Base-by-base conservation (phyloP, 2,797 vertebrate species). In the Borostomias antarcticus region DNA sequence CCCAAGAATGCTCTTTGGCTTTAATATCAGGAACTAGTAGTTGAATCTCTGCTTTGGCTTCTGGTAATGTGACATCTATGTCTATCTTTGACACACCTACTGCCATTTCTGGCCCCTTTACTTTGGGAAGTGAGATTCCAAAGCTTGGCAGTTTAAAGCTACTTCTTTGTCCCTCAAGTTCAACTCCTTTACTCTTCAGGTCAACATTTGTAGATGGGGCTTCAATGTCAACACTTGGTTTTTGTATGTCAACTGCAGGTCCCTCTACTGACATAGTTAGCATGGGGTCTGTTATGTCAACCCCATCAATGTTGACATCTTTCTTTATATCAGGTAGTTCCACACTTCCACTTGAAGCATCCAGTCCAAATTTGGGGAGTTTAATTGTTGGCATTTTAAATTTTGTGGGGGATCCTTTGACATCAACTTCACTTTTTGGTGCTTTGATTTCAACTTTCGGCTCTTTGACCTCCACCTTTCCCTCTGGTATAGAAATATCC, bases 321-420 rank as follows among this genome's bases (percentile, higher is more conserved):
- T 53, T 66, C 4, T 80, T 58, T 0, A 65, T 1, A 28, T 69
- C 62, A 57, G 65, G 52, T 51, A 57, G 5, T 50, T 72, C 43
- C 2, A 26, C 57, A 11, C 5, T 51, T 0, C 0, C 37, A 17
- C 35, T 63, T 72, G 69, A 0, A 37, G 68, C 7, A 13, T 33
- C 62, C 26, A 29, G n/a, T 57, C 72, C 78, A 76, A 85, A 80
- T 73, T 74, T 84, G n/a, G 80, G 91, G 0, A 91, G 32, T 66
- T 77, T 85, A n/a, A 85, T 72, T 66, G 71, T 70, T 33, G 84
- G 83, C 59, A 85, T 11, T 37, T 59, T 68, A 25, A 82, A 75
- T 73, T 73, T 84, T 52, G 52, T 7, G 17, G 40, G 17, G 40
- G 40, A 45, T 15, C 71, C 9, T 19, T 60, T 48, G 1, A 30